Evolutionary conservation across 2,113 vertebrate species (phyloP), one percentile per base, ranked within the genome.

Genomic region (Glaucomys volans): DNA sequence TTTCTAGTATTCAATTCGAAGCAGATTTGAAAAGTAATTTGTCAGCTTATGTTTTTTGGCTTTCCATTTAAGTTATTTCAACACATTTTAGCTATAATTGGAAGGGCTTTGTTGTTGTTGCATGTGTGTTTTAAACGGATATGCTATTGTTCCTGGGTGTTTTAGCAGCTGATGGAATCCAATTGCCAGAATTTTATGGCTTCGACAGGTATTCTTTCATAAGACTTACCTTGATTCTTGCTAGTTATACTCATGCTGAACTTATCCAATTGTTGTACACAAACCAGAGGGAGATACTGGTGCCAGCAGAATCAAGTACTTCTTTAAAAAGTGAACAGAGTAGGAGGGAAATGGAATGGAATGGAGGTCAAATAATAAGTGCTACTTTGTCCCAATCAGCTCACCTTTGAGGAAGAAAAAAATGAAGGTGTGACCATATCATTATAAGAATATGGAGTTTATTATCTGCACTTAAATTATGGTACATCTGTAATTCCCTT

Each of bases 11-110:
- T 96, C 92, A 95, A 30, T 72, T 44, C 85, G 74, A 97, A 88
- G 59, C 87, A 93, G 8, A 83, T 95, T 97, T 94, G 59, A n/a
- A 87, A 96, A 92, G 74, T 91, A 67, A 89, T 90, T 93, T 89
- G 75, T 87, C n/a, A 83, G 66, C 66, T 64, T 92, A 85, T 87
- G 35, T 93, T 22, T 89, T 57, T 92, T 85, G n/a, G 18, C 35
- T 89, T 67, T 94, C 67, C 35, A 24, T 87, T 95, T 91, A 77
- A 69, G 14, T 72, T 64, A 89, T 64, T 95, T 76, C 26, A 95
- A 24, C 9, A 89, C 91, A 94, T 30, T 24, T 77, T 96, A 66
- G n/a, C 66, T 77, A 8, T 92, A 72, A 54, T 42, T 89, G 16
- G 13, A 89, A 96, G 47, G 40, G 9, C 14, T 81, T 88, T 42